A percentile compares a stretch with the other conserved stretches of the same genome.
phyloP scores from a whole-genome alignment of 2,888 invertebrate genomes.

The Xanthia togata region DNA sequence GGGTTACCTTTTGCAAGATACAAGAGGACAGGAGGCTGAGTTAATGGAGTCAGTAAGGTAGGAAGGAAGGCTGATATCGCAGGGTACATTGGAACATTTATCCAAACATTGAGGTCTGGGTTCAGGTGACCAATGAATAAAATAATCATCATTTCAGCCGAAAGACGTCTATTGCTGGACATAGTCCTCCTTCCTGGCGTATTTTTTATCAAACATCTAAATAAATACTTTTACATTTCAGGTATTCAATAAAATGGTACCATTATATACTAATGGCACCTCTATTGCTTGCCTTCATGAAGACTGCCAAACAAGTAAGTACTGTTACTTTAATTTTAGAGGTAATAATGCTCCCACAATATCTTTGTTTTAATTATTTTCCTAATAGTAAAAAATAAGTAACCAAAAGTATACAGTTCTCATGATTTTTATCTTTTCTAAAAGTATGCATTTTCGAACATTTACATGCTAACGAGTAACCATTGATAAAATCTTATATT shows the following conservation, averaged over 20 bases:
- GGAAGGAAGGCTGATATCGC: neutral
- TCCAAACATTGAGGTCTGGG: too few species aligned
- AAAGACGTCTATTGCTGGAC: too few species aligned
- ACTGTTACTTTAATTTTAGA: neutral
- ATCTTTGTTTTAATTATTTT: neutral
- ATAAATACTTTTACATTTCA: conserved; percentile 69
- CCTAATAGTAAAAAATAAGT: too few species aligned
- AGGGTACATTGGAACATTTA: too few species aligned
- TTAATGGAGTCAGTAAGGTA: neutral
- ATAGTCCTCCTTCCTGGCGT: too few species aligned
- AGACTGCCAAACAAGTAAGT: conserved; percentile 93
- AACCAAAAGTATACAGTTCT: neutral
- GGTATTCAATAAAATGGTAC: conserved; percentile 92
- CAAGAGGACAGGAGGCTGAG: neutral
- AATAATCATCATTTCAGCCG: too few species aligned
- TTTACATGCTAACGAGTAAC: neutral
- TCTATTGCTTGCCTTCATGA: conserved; percentile 93
- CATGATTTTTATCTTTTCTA: neutral
- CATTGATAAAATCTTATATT: neutral
- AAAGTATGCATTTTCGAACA: conserved; percentile 1
- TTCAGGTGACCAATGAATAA: too few species aligned
- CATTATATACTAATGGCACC: conserved; percentile 93
- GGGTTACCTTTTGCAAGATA: neutral
- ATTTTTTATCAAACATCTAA: neutral
- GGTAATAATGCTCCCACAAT: neutral